Conservation (phyloP, 2,797 vertebrate species). For the Falco naumanni region DNA sequence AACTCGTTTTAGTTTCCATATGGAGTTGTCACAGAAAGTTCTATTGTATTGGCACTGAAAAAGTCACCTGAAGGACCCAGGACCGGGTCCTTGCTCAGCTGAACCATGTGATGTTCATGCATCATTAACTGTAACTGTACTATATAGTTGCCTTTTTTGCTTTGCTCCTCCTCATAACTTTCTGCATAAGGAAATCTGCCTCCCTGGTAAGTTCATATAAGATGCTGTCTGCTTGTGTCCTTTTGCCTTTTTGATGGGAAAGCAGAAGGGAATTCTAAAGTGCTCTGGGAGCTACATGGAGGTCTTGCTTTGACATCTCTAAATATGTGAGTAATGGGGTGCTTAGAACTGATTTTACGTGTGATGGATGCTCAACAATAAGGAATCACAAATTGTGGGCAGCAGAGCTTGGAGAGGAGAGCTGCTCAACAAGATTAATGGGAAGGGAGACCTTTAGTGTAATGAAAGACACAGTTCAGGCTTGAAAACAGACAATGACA, state of each 20-base stretch:
- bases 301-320: constrained; percentile 67
- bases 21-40: neutral
- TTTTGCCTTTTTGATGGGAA: constrained; percentile 60
- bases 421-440: constrained; percentile 67
- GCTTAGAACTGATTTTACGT: constrained; percentile 64
- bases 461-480: constrained; percentile 56
- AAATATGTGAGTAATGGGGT: constrained; percentile 72
- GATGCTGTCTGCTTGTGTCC: constrained; percentile 54
- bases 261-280: constrained; percentile 62
- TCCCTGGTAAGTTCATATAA: constrained; percentile 9
- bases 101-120: constrained; percentile 1
- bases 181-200: neutral
- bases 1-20: neutral
- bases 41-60: neutral
- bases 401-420: constrained; percentile 61
- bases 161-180: neutral
- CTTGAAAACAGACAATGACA: constrained; percentile 43
- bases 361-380: constrained; percentile 69
- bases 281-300: constrained; percentile 18
- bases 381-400: constrained; percentile 68
- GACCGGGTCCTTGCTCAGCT: neutral
- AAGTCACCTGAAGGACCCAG: constrained; percentile 15
- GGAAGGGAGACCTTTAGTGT: constrained; percentile 63
- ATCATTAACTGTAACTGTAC: constrained; percentile 13
- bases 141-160: neutral